Conservation (phyloP, 2,888 invertebrate genomes). For the Pandemis corylana region DNA sequence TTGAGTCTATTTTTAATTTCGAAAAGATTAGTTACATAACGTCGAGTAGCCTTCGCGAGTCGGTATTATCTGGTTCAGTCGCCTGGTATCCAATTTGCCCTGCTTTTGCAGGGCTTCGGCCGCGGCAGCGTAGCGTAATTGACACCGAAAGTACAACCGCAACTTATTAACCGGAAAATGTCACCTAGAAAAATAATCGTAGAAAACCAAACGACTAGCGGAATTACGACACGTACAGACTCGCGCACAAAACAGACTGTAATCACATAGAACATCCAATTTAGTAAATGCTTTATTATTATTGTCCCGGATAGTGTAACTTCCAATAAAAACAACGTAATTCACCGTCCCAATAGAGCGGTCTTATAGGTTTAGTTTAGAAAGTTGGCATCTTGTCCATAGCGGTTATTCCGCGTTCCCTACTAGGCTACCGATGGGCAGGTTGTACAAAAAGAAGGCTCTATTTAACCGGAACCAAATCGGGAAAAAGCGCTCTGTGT, state of each 20-base stretch:
- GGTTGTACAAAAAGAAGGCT: conserved; percentile 76
- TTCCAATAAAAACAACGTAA: conserved; percentile 79
- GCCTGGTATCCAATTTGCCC: conserved; percentile 79
- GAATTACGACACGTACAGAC: conserved; percentile 47
- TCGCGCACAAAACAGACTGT: conserved; percentile 61
- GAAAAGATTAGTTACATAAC: conserved; percentile 68
- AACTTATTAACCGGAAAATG: conserved; percentile 69
- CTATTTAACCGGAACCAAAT: conserved; percentile 74
- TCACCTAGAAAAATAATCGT: conserved; percentile 58
- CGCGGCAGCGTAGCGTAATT: conserved; percentile 76
- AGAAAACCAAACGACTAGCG: conserved; percentile 59
- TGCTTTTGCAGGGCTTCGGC: conserved; percentile 75
- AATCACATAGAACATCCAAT: conserved; percentile 64
- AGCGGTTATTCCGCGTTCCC: conserved; percentile 78
- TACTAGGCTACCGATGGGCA: conserved; percentile 70
- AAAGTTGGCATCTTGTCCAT: conserved; percentile 83
- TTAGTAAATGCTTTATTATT: conserved; percentile 73
- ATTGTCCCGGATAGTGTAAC: conserved; percentile 62
- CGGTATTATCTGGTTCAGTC: conserved; percentile 74
- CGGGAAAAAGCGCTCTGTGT: conserved; percentile 75
- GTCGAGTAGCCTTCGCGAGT: conserved; percentile 69
- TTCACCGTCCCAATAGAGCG: conserved; percentile 70
- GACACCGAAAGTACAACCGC: conserved; percentile 76
- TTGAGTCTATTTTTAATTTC: conserved; percentile 57
- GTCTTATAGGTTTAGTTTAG: conserved; percentile 81